A percentile compares a stretch with the other conserved stretches of the same genome.
These are phyloP conservation scores for Cinara cedri DNA, from an alignment of 2,888 invertebrate genomes.

Conservation along the genomic window DNA sequence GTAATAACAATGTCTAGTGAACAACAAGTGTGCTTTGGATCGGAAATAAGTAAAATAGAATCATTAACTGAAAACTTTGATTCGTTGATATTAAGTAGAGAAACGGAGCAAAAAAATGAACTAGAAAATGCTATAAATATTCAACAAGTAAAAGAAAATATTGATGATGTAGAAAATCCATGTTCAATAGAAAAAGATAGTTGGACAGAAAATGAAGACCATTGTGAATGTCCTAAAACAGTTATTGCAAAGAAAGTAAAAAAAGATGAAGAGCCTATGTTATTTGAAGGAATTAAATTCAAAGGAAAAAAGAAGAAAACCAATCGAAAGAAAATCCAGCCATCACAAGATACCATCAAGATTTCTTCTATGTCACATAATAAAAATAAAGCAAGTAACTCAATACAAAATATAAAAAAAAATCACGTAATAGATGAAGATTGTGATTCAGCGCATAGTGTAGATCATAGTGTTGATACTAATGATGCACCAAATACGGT, in stretches of 20 bases:
- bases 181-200: not conserved
- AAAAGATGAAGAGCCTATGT: slow-evolving; percentile 49
- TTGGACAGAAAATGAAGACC: slow-evolving; percentile 35
- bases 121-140: not conserved
- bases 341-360: slow-evolving; percentile 5
- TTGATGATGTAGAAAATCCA: not conserved
- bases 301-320: slow-evolving; percentile 47
- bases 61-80: slow-evolving; percentile 29
- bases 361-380: slow-evolving; percentile 20
- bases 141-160: not conserved
- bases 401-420: slow-evolving; percentile 7
- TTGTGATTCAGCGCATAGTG: slow-evolving; percentile 49
- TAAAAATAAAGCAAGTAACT: not conserved
- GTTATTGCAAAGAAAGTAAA: slow-evolving; percentile 22
- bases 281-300: slow-evolving; percentile 50
- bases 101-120: not conserved
- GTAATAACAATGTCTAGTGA: not conserved
- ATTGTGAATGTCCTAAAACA: slow-evolving; percentile 46
- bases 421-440: slow-evolving; percentile 42
- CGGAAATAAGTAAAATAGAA: not conserved
- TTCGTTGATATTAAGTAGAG: slow-evolving; percentile 26
- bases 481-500: slow-evolving; percentile 50
- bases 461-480: slow-evolving; percentile 52
- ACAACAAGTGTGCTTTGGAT: slow-evolving; percentile 1
- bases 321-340: slow-evolving; percentile 28